Evolutionary conservation across 2,888 invertebrate genomes (phyloP), one percentile per base, ranked within the genome.

Genomic region (Beris chalybata): DNA sequence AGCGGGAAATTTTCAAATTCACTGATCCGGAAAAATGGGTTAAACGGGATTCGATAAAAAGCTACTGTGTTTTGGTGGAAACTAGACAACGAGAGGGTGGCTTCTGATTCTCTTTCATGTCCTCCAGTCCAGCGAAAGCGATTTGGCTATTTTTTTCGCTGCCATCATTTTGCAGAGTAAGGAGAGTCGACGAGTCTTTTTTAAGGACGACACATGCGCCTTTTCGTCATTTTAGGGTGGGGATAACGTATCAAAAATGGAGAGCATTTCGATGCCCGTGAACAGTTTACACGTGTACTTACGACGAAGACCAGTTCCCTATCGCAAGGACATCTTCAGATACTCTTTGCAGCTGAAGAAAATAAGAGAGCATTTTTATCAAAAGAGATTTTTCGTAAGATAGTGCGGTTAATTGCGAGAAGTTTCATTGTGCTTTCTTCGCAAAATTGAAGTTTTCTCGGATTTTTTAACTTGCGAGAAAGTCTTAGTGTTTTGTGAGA

Each of bases 231-330:
- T 61, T 38, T 29, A 31, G 65, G 65, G 68, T 68, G 68, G 68
- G 68, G 68, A 65, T 47, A 65, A 55, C 64, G 56, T 56, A 53
- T 68, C 65, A 68, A 65, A 68, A 68, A 47, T 31, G 38, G 54
- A 61, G 44, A 68, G 47, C 65, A 58, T 12, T n/a, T 7, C 48
- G 65, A 54, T 47, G 59, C 61, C 54, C 15, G 44, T 50, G 50
- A 65, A 65, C 68, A 68, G 68, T 68, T 61, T 61, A 54, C 68
- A 68, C 68, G 68, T 68, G 68, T 47, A 68, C 38, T 38, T 38
- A 7, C 38, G 38, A 38, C 9, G 38, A 9, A 38, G 38, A 38
- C 5, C 38, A 38, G 38, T 38, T 5, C 9, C 7, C 22, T 38
- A 7, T 9, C 38, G 38, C 7, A 5, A 38, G 38, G 38, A 38